These are phyloP conservation scores for Carapus acus DNA, from an alignment of 2,797 vertebrate species.

Conservation along the genomic window DNA sequence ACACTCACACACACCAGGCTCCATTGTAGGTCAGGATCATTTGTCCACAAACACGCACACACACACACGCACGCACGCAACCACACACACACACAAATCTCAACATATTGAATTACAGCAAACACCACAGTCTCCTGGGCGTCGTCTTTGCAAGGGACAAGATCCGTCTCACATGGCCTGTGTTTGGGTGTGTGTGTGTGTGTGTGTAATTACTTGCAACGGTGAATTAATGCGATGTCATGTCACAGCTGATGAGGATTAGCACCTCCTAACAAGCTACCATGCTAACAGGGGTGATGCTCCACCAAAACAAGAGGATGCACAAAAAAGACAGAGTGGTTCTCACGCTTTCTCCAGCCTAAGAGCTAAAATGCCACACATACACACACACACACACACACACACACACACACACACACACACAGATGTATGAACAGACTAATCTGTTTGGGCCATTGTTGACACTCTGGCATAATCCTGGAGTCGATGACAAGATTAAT, in stretches of 20 bases:
- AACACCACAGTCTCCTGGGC: not conserved
- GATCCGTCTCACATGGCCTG: constrained; percentile 4
- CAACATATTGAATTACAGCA: constrained; percentile 36
- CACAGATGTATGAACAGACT: constrained; percentile 16
- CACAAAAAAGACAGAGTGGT: not conserved
- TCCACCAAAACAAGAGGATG: constrained; percentile 21
- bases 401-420: not conserved
- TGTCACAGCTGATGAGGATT: constrained; percentile 41
- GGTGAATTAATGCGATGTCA: constrained; percentile 38
- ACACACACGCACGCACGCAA: no score
- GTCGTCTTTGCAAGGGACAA: not conserved
- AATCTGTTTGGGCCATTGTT: constrained; percentile 46
- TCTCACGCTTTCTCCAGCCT: not conserved
- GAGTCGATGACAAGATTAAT: constrained; percentile 49
- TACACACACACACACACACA: constrained; percentile 1
- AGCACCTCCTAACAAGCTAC: constrained; percentile 44
- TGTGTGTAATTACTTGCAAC: constrained; percentile 31
- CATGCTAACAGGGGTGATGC: not conserved
- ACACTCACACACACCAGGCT: no score
- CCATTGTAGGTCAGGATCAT: no score
- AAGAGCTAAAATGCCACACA: not conserved
- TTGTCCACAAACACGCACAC: no score
- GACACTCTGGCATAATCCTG: constrained; percentile 45
- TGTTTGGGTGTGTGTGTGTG: no score
- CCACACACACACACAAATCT: no score